phyloP scores from a whole-genome alignment of 2,113 vertebrate species.

The Heterochromis multidens region DNA sequence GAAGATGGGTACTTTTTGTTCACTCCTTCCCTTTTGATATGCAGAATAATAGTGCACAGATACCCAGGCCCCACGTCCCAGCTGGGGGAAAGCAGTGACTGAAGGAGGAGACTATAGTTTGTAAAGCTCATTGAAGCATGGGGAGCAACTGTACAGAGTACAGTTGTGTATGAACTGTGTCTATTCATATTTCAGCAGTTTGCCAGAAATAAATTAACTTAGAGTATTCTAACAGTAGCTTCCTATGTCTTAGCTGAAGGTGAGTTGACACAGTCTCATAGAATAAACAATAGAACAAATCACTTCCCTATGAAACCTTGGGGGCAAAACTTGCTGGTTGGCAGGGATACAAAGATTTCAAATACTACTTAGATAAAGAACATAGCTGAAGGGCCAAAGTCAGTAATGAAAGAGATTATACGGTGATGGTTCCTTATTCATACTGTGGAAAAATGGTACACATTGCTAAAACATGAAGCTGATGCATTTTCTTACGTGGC shows the following conservation, averaged over 20 bases:
- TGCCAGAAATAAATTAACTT: slow-evolving; percentile 88
- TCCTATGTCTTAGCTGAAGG: slow-evolving; percentile 79
- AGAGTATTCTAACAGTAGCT: slow-evolving; percentile 83
- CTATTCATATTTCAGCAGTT: slow-evolving; percentile 64
- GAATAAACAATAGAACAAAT: background rate
- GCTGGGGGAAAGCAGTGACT: background rate
- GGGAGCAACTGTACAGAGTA: slow-evolving; percentile 42
- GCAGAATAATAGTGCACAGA: slow-evolving; percentile 23
- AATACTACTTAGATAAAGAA: background rate
- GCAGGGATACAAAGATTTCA: background rate
- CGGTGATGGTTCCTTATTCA: background rate
- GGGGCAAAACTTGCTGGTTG: background rate
- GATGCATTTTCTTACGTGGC: background rate
- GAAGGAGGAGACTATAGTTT: slow-evolving; percentile 35
- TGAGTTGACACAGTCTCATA: slow-evolving; percentile 72
- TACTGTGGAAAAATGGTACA: background rate
- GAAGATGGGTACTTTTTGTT: slow-evolving; percentile 49
- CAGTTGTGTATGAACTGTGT: slow-evolving; percentile 37
- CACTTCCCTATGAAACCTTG: background rate
- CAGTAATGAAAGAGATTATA: background rate
- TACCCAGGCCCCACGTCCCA: background rate
- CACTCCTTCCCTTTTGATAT: slow-evolving; percentile 26
- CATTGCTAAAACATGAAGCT: background rate
- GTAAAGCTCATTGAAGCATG: slow-evolving; percentile 23
- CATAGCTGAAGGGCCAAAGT: background rate